Evolutionary conservation across 1,140 invertebrate genomes (phyloP).

Genomic region (Thaumetopoea pityocampa): DNA sequence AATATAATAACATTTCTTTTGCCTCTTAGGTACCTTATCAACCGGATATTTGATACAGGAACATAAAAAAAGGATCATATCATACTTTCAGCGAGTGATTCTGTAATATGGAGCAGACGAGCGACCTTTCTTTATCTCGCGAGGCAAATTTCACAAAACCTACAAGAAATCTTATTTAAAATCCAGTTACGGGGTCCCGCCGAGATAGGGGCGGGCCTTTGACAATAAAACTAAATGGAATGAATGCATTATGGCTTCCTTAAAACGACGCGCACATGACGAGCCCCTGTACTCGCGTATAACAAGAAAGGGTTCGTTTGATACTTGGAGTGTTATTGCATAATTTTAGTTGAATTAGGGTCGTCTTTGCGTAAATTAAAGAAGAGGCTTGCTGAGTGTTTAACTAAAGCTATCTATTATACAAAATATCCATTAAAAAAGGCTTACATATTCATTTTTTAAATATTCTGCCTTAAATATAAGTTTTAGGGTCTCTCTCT

Average conservation of each 20-base stretch:
- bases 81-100: constrained; percentile 51
- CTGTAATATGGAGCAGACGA: constrained; percentile 53
- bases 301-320: constrained; percentile 44
- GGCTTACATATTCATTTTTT: too few species aligned
- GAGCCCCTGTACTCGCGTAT: constrained; percentile 44
- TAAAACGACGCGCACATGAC: constrained; percentile 58
- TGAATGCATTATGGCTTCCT: constrained; percentile 66
- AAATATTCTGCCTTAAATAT: too few species aligned
- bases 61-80: constrained; percentile 55
- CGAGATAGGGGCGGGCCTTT: constrained; percentile 65
- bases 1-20: constrained; percentile 36
- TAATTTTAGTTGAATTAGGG: constrained; percentile 27
- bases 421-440: too few species aligned
- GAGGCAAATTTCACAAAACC: constrained; percentile 61
- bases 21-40: constrained; percentile 18
- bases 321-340: constrained; percentile 43
- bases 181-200: constrained; percentile 60
- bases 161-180: constrained; percentile 70
- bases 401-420: too few species aligned
- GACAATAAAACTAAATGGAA: constrained; percentile 74
- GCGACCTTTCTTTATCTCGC: constrained; percentile 70
- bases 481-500: too few species aligned
- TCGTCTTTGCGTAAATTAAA: constrained; percentile 30
- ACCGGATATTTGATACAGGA: constrained; percentile 34
- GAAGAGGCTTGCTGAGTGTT: constrained; percentile 27